These are phyloP conservation scores for Drosophila subsilvestris DNA, from an alignment of 2,888 invertebrate genomes.

Conservation along the genomic window DNA sequence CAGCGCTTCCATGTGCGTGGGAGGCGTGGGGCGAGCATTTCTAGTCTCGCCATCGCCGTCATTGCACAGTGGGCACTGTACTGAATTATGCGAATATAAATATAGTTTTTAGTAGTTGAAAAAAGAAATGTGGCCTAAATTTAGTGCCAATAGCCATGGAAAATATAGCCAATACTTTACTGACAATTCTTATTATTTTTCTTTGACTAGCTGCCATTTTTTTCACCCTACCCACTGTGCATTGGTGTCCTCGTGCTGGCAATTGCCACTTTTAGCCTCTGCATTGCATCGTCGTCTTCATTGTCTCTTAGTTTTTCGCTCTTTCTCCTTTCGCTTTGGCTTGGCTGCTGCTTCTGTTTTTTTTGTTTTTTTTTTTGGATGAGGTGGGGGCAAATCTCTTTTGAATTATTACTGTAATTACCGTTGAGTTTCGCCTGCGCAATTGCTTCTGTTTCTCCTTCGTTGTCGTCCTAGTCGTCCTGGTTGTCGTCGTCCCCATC, in stretches of 20 bases:
- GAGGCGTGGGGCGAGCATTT: slow-evolving; percentile 26
- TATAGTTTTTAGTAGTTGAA: neutral
- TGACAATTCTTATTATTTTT: neutral
- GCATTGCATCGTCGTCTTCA: slow-evolving; percentile 63
- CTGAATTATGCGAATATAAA: neutral
- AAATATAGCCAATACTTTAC: neutral
- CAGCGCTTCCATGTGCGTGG: slow-evolving; percentile 61
- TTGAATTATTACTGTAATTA: slow-evolving; percentile 83
- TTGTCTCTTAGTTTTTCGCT: slow-evolving; percentile 63
- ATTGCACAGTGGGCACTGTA: slow-evolving; percentile 19
- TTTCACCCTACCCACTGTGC: slow-evolving; percentile 29
- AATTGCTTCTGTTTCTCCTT: slow-evolving; percentile 44
- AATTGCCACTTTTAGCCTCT: slow-evolving; percentile 71
- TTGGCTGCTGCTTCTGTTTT: slow-evolving; percentile 12
- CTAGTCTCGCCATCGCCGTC: slow-evolving; percentile 38
- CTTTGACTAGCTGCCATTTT: too few species aligned
- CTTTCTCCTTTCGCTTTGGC: slow-evolving; percentile 19
- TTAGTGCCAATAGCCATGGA: neutral
- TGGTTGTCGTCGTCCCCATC: slow-evolving; percentile 17
- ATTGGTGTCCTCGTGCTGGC: slow-evolving; percentile 40
- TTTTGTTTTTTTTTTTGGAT: slow-evolving; percentile 19
- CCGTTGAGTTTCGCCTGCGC: slow-evolving; percentile 73
- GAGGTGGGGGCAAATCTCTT: slow-evolving; percentile 77
- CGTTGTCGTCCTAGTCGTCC: slow-evolving; percentile 19
- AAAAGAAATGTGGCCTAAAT: too few species aligned